Evolutionary conservation across 2,113 vertebrate genomes (phyloP).

Genomic region (Passer montanus): DNA sequence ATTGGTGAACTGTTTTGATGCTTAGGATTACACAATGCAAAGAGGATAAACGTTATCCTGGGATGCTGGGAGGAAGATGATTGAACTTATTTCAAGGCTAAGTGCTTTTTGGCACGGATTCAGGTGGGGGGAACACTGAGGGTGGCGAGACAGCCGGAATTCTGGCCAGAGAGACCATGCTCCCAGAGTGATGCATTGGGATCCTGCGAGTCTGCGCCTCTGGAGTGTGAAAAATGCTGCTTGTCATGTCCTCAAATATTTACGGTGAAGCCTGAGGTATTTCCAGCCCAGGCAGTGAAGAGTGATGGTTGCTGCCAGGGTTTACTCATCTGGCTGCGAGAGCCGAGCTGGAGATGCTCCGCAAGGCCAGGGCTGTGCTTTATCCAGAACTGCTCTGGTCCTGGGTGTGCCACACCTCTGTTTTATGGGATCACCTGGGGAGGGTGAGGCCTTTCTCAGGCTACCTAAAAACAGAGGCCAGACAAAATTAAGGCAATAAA

Average conservation of each 20-base stretch:
- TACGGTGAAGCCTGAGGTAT: neutral
- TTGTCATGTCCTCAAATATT: neutral
- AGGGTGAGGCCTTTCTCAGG: neutral
- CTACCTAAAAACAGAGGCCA: neutral
- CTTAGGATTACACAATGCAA: neutral
- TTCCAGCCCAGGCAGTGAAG: neutral
- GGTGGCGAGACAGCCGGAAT: neutral
- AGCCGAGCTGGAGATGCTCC: rapidly evolving
- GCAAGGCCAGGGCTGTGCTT: neutral
- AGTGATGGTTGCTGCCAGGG: neutral
- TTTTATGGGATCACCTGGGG: neutral
- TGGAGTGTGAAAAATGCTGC: neutral
- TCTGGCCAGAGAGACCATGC: neutral
- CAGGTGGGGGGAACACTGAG: neutral
- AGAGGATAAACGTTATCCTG: slow-evolving; percentile 15
- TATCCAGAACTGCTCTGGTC: neutral
- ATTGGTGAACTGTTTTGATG: neutral
- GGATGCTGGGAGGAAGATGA: slow-evolving; percentile 7
- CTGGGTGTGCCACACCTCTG: neutral
- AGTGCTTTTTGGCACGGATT: neutral
- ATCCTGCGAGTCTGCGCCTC: neutral
- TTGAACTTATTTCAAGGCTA: neutral
- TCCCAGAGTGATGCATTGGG: neutral
- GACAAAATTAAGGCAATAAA: neutral
- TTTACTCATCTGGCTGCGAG: neutral